A percentile compares a stretch with the other conserved stretches of the same genome.
These are phyloP conservation scores for Ecdyonurus torrentis DNA, from an alignment of 2,888 invertebrate genomes.

Conservation along the genomic window DNA sequence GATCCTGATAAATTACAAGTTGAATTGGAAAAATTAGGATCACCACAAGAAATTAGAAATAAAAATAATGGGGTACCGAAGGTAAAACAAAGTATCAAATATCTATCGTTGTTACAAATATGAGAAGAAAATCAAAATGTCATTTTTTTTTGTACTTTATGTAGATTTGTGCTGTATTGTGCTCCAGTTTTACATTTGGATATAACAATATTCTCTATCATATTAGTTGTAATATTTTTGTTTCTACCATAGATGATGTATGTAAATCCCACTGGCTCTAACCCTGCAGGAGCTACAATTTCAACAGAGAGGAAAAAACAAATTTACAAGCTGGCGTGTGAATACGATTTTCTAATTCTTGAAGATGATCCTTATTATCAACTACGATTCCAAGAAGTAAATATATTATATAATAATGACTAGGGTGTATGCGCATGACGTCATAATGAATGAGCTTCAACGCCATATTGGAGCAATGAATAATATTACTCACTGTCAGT, in stretches of 20 bases:
- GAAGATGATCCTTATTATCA: slow-evolving; percentile 76
- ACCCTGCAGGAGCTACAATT: slow-evolving; percentile 56
- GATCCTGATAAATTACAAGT: neutral
- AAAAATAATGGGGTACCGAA: neutral
- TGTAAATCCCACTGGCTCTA: slow-evolving; percentile 56
- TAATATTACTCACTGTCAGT: too few species aligned
- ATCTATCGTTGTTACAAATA: neutral
- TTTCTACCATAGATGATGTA: slow-evolving; percentile 32
- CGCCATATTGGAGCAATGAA: too few species aligned
- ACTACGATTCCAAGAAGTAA: slow-evolving; percentile 48
- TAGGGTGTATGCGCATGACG: too few species aligned
- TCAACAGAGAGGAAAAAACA: slow-evolving; percentile 43
- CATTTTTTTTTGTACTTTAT: too few species aligned
- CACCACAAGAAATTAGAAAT: neutral
- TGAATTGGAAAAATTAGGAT: neutral
- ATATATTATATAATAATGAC: too few species aligned
- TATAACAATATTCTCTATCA: too few species aligned
- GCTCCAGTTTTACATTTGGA: too few species aligned
- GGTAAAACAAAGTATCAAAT: neutral
- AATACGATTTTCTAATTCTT: slow-evolving; percentile 57
- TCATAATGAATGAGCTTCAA: too few species aligned
- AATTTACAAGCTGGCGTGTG: slow-evolving; percentile 56
- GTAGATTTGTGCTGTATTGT: too few species aligned
- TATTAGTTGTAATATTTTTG: too few species aligned
- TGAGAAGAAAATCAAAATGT: too few species aligned